phyloP scores from a whole-genome alignment of 1,140 invertebrate genomes.

The Tetragnatha versicolor region DNA sequence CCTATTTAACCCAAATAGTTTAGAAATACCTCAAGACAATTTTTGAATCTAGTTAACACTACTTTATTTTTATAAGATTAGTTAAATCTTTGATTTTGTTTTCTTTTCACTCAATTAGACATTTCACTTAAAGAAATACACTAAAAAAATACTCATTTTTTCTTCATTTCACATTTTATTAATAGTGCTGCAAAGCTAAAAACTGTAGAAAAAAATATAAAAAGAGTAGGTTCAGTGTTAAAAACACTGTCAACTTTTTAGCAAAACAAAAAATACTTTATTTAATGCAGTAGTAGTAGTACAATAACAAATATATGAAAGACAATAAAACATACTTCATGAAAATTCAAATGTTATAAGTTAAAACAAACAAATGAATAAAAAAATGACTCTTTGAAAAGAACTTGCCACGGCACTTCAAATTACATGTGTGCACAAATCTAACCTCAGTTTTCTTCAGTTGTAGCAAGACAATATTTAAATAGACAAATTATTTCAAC shows the following conservation, averaged over 20 bases:
- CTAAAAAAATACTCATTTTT: too few species aligned
- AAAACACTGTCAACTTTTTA: constrained; percentile 41
- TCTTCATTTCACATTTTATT: constrained; percentile 35
- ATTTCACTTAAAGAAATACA: too few species aligned
- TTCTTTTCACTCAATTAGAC: too few species aligned
- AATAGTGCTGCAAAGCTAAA: constrained; percentile 38
- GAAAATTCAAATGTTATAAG: constrained; percentile 49
- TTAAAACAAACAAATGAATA: constrained; percentile 55
- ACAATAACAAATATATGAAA: constrained; percentile 56
- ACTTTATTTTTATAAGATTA: too few species aligned
- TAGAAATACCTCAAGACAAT: too few species aligned
- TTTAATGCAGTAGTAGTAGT: constrained; percentile 54
- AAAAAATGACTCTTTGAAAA: constrained; percentile 54
- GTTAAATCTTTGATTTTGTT: too few species aligned
- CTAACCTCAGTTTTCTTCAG: constrained; percentile 34
- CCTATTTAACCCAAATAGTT: too few species aligned
- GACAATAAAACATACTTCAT: constrained; percentile 55
- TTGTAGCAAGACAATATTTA: constrained; percentile 21
- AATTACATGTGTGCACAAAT: constrained; percentile 16
- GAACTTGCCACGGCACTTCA: constrained; percentile 40
- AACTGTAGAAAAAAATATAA: not conserved
- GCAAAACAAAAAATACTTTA: constrained; percentile 56
- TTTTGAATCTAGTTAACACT: too few species aligned
- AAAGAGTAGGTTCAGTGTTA: constrained; percentile 26
- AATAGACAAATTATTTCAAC: constrained; percentile 40